Evolutionary conservation across 2,113 vertebrate species (phyloP), one percentile per base, ranked within the genome.

Genomic region (Syngnathoides biaculeatus): DNA sequence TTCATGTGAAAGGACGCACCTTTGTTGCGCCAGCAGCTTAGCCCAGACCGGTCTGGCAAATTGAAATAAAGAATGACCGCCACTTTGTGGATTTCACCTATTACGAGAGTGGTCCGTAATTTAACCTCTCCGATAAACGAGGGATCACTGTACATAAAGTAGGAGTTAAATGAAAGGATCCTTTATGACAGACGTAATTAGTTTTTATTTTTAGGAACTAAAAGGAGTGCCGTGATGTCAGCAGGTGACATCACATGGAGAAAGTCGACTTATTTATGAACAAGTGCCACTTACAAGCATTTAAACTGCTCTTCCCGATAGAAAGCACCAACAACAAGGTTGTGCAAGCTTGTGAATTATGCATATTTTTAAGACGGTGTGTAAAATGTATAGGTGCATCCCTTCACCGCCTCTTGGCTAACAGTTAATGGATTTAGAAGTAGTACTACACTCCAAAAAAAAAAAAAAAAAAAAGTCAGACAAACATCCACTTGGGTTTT

Each of bases 401-500:
- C 35, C 59, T 68, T 13, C 55, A 69, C 64, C 40, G 47, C n/a
- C 45, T 69, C 57, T 35, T 68, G 65, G 38, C 59, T 70, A 10
- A 17, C 56, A 66, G 74, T 77, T 79, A 67, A 88, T 84, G 72
- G 75, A 76, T n/a, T 26, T 60, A 38, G 67, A 76, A 67, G 50
- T 70, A 77, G 65, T 56, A 68, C 55, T 35, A 61, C 40, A 61
- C 39, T 62, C 7, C 30, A 35, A 30, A 57, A 22, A 55, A 68
- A 74, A 72, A 13, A 47, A 50, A 39, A 74, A 73, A 73, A 71
- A 73, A 72, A 56, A 60, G 73, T 60, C 60, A 73, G 64, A 64
- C 68, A 65, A 67, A 77, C 43, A 74, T 64, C 86, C 88, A 89
- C 87, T 89, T 86, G 79, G 79, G 55, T 71, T 73, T 70, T 86